A percentile compares a stretch with the other conserved stretches of the same genome.
These are phyloP conservation scores for Eidolon dupreanum DNA, from an alignment of 2,797 vertebrate species.

Conservation along the genomic window DNA sequence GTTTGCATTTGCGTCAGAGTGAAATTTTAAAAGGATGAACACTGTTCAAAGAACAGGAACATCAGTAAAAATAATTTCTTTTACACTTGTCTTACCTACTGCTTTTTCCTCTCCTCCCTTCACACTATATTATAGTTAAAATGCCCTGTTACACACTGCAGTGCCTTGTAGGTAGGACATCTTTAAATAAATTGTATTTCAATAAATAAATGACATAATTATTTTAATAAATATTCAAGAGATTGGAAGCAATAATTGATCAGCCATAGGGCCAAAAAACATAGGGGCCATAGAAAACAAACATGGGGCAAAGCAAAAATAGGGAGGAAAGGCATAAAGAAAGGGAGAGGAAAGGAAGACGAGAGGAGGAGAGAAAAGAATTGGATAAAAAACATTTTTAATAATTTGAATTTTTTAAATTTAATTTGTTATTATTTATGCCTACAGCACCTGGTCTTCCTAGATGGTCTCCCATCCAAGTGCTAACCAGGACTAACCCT, in stretches of 20 bases:
- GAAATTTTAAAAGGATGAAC: not conserved
- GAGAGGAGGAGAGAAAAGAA: not conserved
- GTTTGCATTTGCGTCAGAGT: not conserved
- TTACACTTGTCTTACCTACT: not conserved
- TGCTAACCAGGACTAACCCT: too few species aligned
- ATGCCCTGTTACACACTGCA: not conserved
- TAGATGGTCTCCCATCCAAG: too few species aligned
- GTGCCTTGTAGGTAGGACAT: not conserved
- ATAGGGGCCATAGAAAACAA: not conserved
- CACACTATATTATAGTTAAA: not conserved
- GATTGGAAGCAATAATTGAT: not conserved
- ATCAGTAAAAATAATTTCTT: not conserved
- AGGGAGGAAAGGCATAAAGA: not conserved
- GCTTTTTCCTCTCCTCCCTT: not conserved
- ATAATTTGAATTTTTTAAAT: not conserved
- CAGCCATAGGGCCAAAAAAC: not conserved
- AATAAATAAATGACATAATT: not conserved
- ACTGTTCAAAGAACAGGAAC: not conserved
- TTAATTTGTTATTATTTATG: too few species aligned
- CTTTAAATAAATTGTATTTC: not conserved
- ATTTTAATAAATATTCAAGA: not conserved
- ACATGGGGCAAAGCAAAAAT: not conserved
- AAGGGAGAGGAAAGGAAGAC: not conserved
- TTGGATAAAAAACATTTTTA: not conserved
- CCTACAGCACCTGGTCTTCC: too few species aligned